phyloP scores from a whole-genome alignment of 1,140 invertebrate species.

The Lepidurus apus region DNA sequence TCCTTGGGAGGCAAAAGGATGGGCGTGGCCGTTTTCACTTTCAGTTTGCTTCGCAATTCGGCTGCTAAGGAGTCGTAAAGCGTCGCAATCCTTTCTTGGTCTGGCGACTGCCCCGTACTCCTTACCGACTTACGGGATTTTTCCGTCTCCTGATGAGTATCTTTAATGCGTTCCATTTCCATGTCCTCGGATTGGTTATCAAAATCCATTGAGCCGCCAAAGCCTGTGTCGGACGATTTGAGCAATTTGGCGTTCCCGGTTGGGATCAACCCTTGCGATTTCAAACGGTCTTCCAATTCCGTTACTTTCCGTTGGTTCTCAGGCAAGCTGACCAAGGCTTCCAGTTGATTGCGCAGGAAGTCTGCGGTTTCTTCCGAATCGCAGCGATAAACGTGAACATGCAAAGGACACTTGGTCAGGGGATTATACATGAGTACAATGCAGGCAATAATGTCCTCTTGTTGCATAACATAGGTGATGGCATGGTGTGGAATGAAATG shows the following conservation, averaged over 20 bases:
- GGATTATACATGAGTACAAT: conserved; percentile 86
- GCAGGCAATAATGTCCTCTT: conserved; percentile 84
- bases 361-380: conserved; percentile 88
- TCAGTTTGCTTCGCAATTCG: conserved; percentile 79
- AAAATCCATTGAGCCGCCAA: conserved; percentile 28
- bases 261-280: conserved; percentile 46
- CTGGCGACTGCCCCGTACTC: conserved; percentile 30
- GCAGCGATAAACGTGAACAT: conserved; percentile 89
- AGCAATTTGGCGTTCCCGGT: conserved; percentile 34
- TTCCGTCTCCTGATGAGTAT: background rate
- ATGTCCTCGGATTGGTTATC: background rate
- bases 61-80: conserved; percentile 87
- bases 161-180: background rate
- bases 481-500: conserved; percentile 92
- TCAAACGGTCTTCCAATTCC: conserved; percentile 63
- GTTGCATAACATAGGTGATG: conserved; percentile 77
- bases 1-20: conserved; percentile 83
- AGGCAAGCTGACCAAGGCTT: conserved; percentile 70
- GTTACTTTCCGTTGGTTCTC: conserved; percentile 81
- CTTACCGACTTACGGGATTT: conserved; percentile 41
- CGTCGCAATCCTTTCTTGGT: conserved; percentile 55
- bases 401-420: conserved; percentile 76
- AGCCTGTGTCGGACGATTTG: conserved; percentile 27
- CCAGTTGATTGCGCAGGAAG: conserved; percentile 72
- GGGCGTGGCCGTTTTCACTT: conserved; percentile 50